Evolutionary conservation across 1,140 invertebrate genomes (phyloP), one percentile per base, ranked within the genome.

Genomic region (Oedothorax gibbosus): DNA sequence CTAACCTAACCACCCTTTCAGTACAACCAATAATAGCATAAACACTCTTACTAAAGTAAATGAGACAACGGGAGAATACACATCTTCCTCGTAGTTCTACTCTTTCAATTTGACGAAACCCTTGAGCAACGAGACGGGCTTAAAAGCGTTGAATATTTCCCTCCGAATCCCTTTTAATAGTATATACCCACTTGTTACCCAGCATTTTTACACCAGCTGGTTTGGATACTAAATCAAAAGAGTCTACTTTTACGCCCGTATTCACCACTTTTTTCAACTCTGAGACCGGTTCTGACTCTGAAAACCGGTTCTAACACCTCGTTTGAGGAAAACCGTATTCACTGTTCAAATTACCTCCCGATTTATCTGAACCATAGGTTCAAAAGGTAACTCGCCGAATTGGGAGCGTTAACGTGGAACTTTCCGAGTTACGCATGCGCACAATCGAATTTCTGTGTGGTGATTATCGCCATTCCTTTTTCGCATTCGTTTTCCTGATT

Each of bases 121-220:
- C 91, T 86, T 89, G 87, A 11, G 89, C 88, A 0, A 91, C 89
- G 56, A 91, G 87, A 75, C 90, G 82, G 50, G 91, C 91, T 83
- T 91, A 76, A 89, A 76, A 76, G 11, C 35, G 51, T 14, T 76
- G 20, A 65, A 62, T 62, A 12, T 62, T 62, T 15, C 57, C 57
- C 18, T 15, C 12, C 2, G 57, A 62, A 62, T 62, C 57, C 18
- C 6, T 62, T 18, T 62, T 62, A 15, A 62, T 18, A 12, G 57
- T 62, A 62, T 15, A 62, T 18, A 62, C 57, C 57, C 57, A 62
- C 18, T 62, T 62, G 18, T 18, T 62, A 15, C 57, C 57, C 57
- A 62, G 18, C 3, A 62, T 6, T 62, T 62, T 62, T 18, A 18
- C 18, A 15, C 6, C 57, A 15, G 6, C 18, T 62, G 57, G 57